Conservation (phyloP, 2,797 vertebrate genomes). For the Acestrorhynchus altus region DNA sequence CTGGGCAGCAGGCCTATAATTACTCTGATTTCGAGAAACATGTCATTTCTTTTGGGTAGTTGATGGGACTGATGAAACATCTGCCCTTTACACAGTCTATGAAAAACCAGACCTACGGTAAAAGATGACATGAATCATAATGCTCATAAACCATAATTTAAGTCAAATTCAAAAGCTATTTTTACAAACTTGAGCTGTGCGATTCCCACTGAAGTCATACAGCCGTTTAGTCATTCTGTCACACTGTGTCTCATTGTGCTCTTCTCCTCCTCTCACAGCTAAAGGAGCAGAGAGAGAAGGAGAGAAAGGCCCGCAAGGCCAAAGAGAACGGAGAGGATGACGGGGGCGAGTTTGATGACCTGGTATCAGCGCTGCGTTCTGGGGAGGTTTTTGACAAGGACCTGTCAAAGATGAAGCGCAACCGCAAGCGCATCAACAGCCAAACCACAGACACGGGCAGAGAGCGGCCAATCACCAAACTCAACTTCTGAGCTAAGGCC, state of each 20-base stretch:
- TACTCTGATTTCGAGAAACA: conserved; percentile 6
- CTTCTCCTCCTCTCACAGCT: conserved; percentile 76
- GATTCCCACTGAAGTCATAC: background rate
- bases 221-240: background rate
- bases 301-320: conserved; percentile 90
- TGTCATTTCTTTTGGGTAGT: background rate
- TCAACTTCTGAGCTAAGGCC: conserved; percentile 87
- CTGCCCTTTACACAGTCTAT: background rate
- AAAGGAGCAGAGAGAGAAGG: conserved; percentile 94
- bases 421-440: conserved; percentile 93
- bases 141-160: background rate
- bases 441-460: conserved; percentile 87
- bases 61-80: background rate
- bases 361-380: conserved; percentile 94
- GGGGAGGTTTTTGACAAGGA: conserved; percentile 99
- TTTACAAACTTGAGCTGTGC: background rate
- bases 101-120: background rate
- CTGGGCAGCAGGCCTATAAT: conserved; percentile 1
- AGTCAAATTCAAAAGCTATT: background rate
- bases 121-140: background rate
- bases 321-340: conserved; percentile 94
- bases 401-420: conserved; percentile 97
- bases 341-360: conserved; percentile 94
- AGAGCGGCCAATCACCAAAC: conserved; percentile 93
- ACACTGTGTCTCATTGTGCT: background rate